Percentiles rank a stretch among this genome's conserved stretches.
Conservation (phyloP, 2,888 invertebrate species). For the Schizaphis graminum region DNA sequence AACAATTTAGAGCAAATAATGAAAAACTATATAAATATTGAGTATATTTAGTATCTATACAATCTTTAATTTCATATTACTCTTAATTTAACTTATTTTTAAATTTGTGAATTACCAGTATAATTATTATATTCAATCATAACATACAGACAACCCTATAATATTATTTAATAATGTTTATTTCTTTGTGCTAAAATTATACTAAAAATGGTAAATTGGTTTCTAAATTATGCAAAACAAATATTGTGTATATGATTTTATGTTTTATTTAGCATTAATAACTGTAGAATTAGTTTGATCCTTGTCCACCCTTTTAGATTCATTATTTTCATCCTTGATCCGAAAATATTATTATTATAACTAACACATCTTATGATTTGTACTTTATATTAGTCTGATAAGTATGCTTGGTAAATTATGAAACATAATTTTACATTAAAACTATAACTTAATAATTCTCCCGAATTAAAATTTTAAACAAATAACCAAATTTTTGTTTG, state of each 20-base stretch:
- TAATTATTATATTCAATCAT: background rate
- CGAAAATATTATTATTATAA: slow-evolving; percentile 6
- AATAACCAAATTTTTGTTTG: slow-evolving; percentile 46
- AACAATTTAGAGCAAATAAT: background rate
- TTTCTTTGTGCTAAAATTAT: background rate
- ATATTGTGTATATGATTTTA: slow-evolving; percentile 29
- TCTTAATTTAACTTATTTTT: background rate
- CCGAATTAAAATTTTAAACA: background rate
- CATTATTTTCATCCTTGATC: slow-evolving; percentile 29
- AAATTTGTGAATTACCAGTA: slow-evolving; percentile 7
- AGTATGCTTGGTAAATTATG: slow-evolving; percentile 35
- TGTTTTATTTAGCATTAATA: slow-evolving; percentile 33
- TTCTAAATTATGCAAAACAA: slow-evolving; percentile 13
- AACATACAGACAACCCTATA: background rate
- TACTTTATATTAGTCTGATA: slow-evolving; percentile 28
- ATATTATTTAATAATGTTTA: background rate
- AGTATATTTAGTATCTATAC: background rate
- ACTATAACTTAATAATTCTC: slow-evolving; percentile 47
- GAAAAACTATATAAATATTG: background rate
- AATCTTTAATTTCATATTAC: background rate
- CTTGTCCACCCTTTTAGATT: slow-evolving; percentile 14
- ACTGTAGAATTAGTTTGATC: slow-evolving; percentile 46
- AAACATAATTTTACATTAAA: background rate
- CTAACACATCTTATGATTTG: slow-evolving; percentile 26
- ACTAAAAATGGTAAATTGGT: slow-evolving; percentile 7